Evolutionary conservation across 1,140 invertebrate species (phyloP), one percentile per base, ranked within the genome.

Genomic region (Drosophila carrolli): DNA sequence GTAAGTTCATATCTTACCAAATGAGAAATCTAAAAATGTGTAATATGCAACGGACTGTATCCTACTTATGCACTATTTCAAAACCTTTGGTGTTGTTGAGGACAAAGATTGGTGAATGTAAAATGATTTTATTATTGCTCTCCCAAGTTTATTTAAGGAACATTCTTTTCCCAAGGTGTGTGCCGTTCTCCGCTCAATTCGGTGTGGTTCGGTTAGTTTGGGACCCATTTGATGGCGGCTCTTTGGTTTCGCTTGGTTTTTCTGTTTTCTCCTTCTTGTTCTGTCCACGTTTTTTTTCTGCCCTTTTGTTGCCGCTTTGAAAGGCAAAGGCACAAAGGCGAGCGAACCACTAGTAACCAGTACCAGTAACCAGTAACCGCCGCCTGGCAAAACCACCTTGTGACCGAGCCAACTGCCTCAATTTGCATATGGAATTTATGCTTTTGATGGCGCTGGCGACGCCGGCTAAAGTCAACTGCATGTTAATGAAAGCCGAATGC

Each of bases 371-470:
- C 50, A 37, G 29, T 35, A 50, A 53, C 23, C 16, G 19, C 46
- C 43, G 51, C 29, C 48, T 44, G 35, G 35, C 43, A 29, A 32
- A 51, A 29, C 46, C 51, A 37, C 48, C 50, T 53, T 53, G 50
- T 40, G 57, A 37, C 32, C 32, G 32, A 32, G 10, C 47, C n/a
- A 29, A 6, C 46, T 59, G 13, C 58, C 59, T 66, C 75, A 81
- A 86, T 86, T 86, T 86, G 83, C 82, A 86, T 86, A 86, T 86
- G 79, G 70, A 86, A 86, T 86, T 86, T 86, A 86, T 86, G 83
- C 82, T 88, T 88, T 88, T 86, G 83, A 85, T 86, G 83, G 75
- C 47, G 47, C 43, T 56, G 60, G 62, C 57, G 50, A 72, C 65
- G 65, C 35, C 47, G 48, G 35, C 55, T 62, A 77, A 77, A 76